A percentile compares a stretch with the other conserved stretches of the same genome.
phyloP scores from a whole-genome alignment of 1,140 invertebrate species.

The Wiebesia pumilae region DNA sequence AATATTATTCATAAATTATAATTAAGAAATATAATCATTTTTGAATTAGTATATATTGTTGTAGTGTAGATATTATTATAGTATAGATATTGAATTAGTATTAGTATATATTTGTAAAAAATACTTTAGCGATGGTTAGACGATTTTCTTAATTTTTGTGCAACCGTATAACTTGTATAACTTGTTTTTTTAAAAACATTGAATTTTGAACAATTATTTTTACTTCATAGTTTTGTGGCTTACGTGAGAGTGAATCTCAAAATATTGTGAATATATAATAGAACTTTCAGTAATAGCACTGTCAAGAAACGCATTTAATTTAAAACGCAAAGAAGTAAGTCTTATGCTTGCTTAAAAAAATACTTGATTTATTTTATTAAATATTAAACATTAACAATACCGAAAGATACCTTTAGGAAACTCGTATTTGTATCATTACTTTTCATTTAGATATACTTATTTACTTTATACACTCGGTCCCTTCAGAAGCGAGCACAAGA shows the following conservation, averaged over 20 bases:
- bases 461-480: neutral
- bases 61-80: no score
- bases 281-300: neutral
- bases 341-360: neutral
- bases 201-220: no score
- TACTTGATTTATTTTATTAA: neutral
- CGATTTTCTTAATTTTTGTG: no score
- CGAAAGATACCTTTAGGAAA: neutral
- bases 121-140: no score
- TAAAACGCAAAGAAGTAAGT: neutral
- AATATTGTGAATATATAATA: neutral
- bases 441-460: neutral
- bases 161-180: no score
- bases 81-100: no score
- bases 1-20: no score
- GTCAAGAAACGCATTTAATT: neutral
- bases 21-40: no score
- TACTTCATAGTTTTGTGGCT: neutral
- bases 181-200: no score
- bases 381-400: neutral
- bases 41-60: no score
- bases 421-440: neutral
- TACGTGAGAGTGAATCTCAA: neutral
- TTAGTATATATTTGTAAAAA: no score
- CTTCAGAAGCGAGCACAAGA: neutral